phyloP scores from a whole-genome alignment of 2,113 vertebrate genomes.

The Lycaon pictus region DNA sequence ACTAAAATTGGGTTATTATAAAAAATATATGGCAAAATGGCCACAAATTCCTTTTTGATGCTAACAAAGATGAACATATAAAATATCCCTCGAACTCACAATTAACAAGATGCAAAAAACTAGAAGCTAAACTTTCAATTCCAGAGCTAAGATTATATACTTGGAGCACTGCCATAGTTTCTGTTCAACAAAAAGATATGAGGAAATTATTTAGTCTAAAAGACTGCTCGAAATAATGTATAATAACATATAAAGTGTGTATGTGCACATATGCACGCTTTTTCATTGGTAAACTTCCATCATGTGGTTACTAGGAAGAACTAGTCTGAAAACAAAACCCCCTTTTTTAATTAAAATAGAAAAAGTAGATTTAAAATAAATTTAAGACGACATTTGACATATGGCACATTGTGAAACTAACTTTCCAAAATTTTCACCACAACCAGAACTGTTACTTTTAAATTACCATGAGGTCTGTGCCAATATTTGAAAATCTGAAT shows the following conservation, averaged over 20 bases:
- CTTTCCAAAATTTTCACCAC: slow-evolving; percentile 11
- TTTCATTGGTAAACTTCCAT: background rate
- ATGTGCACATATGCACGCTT: background rate
- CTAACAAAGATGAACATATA: slow-evolving; percentile 17
- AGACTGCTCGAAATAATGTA: background rate
- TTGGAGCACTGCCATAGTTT: background rate
- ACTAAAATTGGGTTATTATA: background rate
- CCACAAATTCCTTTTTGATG: background rate
- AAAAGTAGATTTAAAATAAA: slow-evolving; percentile 22
- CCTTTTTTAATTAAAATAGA: background rate
- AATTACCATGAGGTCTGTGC: slow-evolving; percentile 4
- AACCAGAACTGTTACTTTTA: slow-evolving; percentile 41
- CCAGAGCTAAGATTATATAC: background rate
- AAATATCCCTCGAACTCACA: background rate
- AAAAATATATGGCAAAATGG: background rate
- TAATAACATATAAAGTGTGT: background rate
- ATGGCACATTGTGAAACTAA: background rate
- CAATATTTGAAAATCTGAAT: slow-evolving; percentile 12
- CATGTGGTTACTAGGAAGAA: background rate
- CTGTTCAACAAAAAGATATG: background rate
- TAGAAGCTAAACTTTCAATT: slow-evolving; percentile 42
- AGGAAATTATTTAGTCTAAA: slow-evolving; percentile 13
- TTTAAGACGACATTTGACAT: background rate
- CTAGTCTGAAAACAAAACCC: background rate
- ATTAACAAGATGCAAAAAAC: background rate